Evolutionary conservation across 1,140 invertebrate genomes (phyloP).

Genomic region (Drosophila novamexicana): DNA sequence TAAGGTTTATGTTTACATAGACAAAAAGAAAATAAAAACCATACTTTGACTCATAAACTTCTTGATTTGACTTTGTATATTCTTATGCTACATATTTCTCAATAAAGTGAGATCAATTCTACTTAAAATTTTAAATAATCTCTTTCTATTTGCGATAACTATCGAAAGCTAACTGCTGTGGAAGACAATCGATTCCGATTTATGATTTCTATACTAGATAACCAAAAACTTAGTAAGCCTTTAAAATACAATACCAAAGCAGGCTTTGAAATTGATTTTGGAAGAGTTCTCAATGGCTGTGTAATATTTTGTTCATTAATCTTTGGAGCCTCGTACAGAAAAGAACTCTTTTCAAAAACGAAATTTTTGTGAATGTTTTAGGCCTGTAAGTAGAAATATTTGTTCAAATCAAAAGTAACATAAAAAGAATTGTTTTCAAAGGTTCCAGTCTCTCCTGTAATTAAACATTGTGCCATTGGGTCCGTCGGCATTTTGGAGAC

Average conservation of each 20-base stretch:
- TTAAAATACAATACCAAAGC: neutral
- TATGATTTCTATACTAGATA: neutral
- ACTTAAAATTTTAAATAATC: too few species aligned
- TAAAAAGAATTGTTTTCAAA: neutral
- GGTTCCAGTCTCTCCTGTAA: constrained; percentile 18
- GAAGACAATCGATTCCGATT: too few species aligned
- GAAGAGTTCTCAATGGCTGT: neutral
- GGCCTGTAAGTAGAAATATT: constrained; percentile 20
- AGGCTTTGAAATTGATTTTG: constrained; percentile 1
- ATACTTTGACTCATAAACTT: neutral
- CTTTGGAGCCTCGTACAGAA: neutral
- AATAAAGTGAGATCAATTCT: too few species aligned
- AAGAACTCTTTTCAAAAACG: constrained; percentile 7
- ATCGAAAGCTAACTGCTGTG: too few species aligned
- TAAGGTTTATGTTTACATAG: neutral
- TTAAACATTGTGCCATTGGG: neutral
- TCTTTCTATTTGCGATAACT: too few species aligned
- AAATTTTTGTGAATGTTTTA: constrained; percentile 17
- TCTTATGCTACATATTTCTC: too few species aligned
- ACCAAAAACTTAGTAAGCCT: neutral
- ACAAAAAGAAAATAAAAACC: neutral
- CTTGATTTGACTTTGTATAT: too few species aligned
- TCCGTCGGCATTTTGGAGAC: neutral
- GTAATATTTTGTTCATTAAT: neutral
- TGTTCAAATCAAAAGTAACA: neutral